Conservation (phyloP, 2,113 vertebrate genomes). For the Cyprinodon tularosa region DNA sequence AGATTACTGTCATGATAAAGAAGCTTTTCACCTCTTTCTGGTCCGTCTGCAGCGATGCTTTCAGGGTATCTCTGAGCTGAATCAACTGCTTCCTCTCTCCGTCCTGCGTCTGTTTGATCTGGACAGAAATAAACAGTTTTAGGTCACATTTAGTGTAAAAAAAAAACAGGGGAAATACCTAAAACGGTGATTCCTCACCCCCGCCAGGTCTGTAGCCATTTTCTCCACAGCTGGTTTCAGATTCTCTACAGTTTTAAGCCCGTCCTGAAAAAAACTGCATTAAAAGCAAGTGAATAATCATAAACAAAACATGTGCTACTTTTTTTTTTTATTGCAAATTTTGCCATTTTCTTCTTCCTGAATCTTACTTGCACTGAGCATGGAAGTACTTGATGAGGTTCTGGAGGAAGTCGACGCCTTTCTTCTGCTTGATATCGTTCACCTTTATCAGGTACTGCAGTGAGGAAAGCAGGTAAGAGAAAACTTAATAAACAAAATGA, state of each 20-base stretch:
- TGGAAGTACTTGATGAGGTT: conserved; percentile 98
- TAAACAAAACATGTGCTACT: rapidly evolving
- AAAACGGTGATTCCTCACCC: conserved; percentile 75
- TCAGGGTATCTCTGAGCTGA: conserved; percentile 91
- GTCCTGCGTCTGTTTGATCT: conserved; percentile 88
- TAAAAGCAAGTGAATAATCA: background rate
- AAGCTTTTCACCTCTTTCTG: conserved; percentile 88
- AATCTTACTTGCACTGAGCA: conserved; percentile 93
- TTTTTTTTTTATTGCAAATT: background rate
- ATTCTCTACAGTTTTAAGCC: conserved; percentile 91
- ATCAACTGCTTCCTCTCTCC: conserved; percentile 91
- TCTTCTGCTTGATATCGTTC: conserved; percentile 98
- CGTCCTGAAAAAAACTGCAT: conserved; percentile 96
- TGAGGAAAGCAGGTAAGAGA: background rate
- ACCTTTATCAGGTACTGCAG: conserved; percentile 95
- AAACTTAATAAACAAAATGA: background rate
- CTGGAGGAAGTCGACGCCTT: conserved; percentile 95
- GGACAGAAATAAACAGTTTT: conserved; percentile 5
- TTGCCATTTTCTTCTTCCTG: background rate
- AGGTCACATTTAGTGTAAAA: background rate
- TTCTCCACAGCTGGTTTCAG: conserved; percentile 93
- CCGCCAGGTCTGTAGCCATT: conserved; percentile 87
- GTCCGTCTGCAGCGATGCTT: conserved; percentile 90
- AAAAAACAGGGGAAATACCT: background rate
- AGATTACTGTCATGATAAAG: background rate